Conservation (phyloP, 23 tunicate genomes). For the Trididemnum clinides region DNA sequence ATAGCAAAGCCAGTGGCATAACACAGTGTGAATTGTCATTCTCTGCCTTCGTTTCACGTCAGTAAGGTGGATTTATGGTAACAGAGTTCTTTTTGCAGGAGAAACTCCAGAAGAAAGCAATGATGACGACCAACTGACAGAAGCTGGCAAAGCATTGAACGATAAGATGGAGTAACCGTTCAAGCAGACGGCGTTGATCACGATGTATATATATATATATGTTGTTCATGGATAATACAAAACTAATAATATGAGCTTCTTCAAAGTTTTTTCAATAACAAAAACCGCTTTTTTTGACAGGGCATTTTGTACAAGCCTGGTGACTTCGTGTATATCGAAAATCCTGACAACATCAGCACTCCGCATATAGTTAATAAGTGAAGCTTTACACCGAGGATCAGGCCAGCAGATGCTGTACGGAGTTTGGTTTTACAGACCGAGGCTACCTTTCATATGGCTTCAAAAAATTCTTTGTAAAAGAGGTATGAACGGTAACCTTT, state of each 20-base stretch:
- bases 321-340: conserved; percentile 85
- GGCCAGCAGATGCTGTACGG: conserved; percentile 85
- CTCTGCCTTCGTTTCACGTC: too few species aligned
- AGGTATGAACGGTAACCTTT: conserved; percentile 58
- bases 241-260: too few species aligned
- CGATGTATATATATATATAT: too few species aligned
- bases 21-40: too few species aligned
- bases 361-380: conserved; percentile 76
- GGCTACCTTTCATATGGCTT: conserved; percentile 59
- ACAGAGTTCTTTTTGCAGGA: conserved; percentile 38
- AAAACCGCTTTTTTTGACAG: too few species aligned
- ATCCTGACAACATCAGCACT: conserved; percentile 46
- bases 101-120: conserved; percentile 49
- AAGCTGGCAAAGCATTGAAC: conserved; percentile 65
- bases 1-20: too few species aligned
- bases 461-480: conserved; percentile 80
- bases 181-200: conserved; percentile 44
- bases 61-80: not conserved
- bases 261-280: too few species aligned
- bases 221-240: too few species aligned
- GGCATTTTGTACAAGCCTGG: conserved; percentile 73
- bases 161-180: conserved; percentile 39
- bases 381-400: conserved; percentile 77
- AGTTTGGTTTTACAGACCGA: conserved; percentile 80
- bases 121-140: conserved; percentile 64